These are phyloP conservation scores for Drosophila silvestris DNA, from an alignment of 2,888 invertebrate genomes.

Conservation along the genomic window DNA sequence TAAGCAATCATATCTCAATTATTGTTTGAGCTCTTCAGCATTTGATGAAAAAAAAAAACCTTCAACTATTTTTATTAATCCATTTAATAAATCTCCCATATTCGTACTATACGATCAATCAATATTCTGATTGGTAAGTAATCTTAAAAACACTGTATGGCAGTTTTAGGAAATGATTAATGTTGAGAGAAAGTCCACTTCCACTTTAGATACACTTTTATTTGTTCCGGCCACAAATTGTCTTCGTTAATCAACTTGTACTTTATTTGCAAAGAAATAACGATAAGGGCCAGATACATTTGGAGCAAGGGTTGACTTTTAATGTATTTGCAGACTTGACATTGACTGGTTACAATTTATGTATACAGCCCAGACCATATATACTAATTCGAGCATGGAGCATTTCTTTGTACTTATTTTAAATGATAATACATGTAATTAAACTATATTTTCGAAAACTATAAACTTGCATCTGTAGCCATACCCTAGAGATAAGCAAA, in stretches of 20 bases:
- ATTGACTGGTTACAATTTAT: not conserved
- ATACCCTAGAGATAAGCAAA: not conserved
- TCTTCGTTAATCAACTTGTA: slow-evolving; percentile 18
- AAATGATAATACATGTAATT: not conserved
- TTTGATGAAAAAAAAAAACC: not conserved
- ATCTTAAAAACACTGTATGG: slow-evolving; percentile 13
- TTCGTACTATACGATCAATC: not conserved
- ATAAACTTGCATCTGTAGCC: not conserved
- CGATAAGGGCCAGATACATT: slow-evolving; percentile 45
- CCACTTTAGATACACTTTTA: not conserved
- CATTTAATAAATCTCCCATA: not conserved
- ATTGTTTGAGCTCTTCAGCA: not conserved
- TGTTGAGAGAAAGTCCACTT: slow-evolving; percentile 14
- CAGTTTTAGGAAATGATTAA: slow-evolving; percentile 44
- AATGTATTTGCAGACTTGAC: slow-evolving; percentile 34
- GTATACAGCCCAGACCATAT: not conserved
- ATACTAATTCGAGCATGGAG: not conserved
- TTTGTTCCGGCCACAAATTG: slow-evolving; percentile 38
- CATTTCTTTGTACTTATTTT: not conserved
- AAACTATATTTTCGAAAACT: not conserved
- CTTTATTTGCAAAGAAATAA: slow-evolving; percentile 68
- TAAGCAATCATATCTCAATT: not conserved
- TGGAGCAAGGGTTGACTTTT: slow-evolving; percentile 7
- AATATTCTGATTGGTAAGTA: not conserved
- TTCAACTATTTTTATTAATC: not conserved